phyloP scores from a whole-genome alignment of 2,888 invertebrate genomes.

The Argyresthia albistria region DNA sequence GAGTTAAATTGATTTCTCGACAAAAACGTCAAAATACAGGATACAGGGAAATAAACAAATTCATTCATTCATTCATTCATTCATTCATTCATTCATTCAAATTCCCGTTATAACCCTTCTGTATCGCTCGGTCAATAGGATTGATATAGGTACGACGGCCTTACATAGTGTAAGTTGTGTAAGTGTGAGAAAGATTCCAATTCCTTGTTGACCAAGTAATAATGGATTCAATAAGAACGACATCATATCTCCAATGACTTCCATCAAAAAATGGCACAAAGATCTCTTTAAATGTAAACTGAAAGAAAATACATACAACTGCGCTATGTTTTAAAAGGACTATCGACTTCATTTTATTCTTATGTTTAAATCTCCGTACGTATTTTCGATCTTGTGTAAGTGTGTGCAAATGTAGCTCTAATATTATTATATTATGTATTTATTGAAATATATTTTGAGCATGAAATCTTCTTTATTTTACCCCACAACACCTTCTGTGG shows the following conservation, averaged over 20 bases:
- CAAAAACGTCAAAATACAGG: not conserved
- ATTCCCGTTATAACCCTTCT: no score
- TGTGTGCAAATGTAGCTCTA: slow-evolving; percentile 30
- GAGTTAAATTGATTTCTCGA: not conserved
- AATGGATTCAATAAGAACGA: not conserved
- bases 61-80: no score
- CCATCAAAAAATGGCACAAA: not conserved
- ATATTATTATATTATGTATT: slow-evolving; percentile 2
- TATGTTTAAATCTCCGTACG: slow-evolving; percentile 23
- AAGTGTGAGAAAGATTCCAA: no score
- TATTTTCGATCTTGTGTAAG: slow-evolving; percentile 24
- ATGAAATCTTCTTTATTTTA: no score
- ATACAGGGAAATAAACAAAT: no score
- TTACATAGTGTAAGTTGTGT: no score
- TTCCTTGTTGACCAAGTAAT: not conserved
- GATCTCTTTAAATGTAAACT: no score
- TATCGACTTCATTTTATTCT: slow-evolving; percentile 6
- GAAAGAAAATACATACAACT: not conserved
- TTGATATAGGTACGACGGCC: not conserved
- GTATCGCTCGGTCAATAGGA: not conserved
- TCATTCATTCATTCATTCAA: no score
- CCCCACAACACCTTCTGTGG: no score
- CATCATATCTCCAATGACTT: slow-evolving; percentile 19
- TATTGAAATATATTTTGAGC: not conserved
- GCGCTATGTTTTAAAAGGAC: slow-evolving; percentile 6